phyloP scores from a whole-genome alignment of 1,140 invertebrate genomes.

The Cotesia vestalis region DNA sequence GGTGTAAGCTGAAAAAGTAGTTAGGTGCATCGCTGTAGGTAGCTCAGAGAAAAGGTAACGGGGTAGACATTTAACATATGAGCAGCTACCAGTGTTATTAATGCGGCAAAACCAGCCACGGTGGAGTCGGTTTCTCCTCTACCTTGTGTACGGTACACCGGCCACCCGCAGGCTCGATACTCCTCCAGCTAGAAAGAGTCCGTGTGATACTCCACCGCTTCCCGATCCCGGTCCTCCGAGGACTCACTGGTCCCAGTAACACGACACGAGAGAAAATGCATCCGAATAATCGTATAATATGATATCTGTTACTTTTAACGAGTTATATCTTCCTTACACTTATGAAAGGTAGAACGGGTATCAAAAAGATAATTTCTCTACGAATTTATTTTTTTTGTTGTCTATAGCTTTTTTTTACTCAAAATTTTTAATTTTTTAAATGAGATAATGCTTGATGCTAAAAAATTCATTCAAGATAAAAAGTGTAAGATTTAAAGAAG shows the following conservation, averaged over 20 bases:
- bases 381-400: no score
- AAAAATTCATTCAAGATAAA: no score
- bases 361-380: background rate
- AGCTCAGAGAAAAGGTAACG: constrained; percentile 45
- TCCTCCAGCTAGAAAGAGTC: constrained; percentile 32
- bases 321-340: constrained; percentile 56
- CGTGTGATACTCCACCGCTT: background rate
- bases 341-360: background rate
- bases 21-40: constrained; percentile 37
- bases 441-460: no score
- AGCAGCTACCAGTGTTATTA: constrained; percentile 66
- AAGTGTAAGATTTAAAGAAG: no score
- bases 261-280: constrained; percentile 53
- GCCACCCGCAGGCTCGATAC: constrained; percentile 55
- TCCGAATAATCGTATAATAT: constrained; percentile 19
- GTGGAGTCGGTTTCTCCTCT: constrained; percentile 57
- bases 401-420: no score
- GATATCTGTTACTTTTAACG: constrained; percentile 33
- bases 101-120: constrained; percentile 51
- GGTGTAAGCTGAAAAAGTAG: constrained; percentile 33
- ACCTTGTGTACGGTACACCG: constrained; percentile 45
- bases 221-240: constrained; percentile 9
- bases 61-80: constrained; percentile 66
- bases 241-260: constrained; percentile 44
- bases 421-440: no score